A percentile compares a stretch with the other conserved stretches of the same genome.
Conservation (phyloP, 64 coral and sea anemone species). For the Montipora capricornis region DNA sequence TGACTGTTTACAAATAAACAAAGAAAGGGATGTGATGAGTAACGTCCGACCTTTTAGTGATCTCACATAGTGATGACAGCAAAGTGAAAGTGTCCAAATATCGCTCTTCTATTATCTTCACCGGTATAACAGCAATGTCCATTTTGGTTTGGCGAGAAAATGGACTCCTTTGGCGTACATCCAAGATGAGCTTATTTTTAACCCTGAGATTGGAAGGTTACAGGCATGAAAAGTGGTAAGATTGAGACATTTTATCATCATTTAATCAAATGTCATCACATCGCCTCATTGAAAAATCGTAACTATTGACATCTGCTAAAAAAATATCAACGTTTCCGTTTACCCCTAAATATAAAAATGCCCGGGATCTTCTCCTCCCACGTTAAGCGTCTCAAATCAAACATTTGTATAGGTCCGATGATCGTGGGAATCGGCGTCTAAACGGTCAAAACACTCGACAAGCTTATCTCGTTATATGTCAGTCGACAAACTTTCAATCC, state of each 20-base stretch:
- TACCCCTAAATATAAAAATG: not conserved
- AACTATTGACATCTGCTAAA: not conserved
- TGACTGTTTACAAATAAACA: constrained; percentile 22
- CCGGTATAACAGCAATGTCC: not conserved
- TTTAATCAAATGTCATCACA: constrained; percentile 5
- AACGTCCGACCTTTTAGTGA: not conserved
- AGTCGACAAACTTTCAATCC: not conserved
- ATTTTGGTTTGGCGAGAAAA: not conserved
- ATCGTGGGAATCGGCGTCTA: not conserved
- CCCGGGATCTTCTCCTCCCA: not conserved
- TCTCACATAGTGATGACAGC: not conserved
- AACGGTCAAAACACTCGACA: not conserved
- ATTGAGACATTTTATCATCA: constrained; percentile 7
- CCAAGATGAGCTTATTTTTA: constrained; percentile 9
- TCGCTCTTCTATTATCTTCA: not conserved
- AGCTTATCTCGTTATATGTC: constrained; percentile 8
- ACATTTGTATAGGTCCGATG: not conserved
- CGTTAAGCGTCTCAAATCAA: not conserved
- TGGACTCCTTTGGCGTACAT: not conserved
- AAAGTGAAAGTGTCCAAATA: not conserved
- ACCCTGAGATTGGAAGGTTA: not conserved
- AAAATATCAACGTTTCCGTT: not conserved
- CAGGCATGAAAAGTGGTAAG: constrained; percentile 25
- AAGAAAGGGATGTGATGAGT: not conserved
- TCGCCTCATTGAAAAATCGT: not conserved